These are phyloP conservation scores for Ceratosolen fusciceps DNA, from an alignment of 1,140 invertebrate species.

Conservation along the genomic window DNA sequence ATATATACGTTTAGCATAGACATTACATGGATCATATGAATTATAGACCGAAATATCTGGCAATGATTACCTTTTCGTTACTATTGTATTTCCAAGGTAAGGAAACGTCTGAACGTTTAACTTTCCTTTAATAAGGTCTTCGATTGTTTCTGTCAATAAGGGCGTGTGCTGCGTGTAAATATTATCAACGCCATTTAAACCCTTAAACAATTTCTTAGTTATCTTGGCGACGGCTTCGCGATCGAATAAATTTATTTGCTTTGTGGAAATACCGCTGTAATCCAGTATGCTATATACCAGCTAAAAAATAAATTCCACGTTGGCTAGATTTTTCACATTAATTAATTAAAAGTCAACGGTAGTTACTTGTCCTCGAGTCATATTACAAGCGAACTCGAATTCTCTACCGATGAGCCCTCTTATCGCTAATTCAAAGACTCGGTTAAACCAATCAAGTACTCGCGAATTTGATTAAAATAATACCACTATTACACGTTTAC, in stretches of 20 bases:
- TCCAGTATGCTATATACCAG: constrained; percentile 82
- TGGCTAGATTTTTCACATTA: constrained; percentile 16
- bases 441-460: too few species aligned
- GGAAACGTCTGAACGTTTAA: constrained; percentile 88
- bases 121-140: constrained; percentile 91
- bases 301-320: constrained; percentile 62
- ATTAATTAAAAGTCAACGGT: constrained; percentile 15
- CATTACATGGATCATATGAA: constrained; percentile 4
- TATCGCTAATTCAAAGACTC: too few species aligned
- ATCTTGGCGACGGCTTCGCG: constrained; percentile 91
- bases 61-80: constrained; percentile 60
- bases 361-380: background rate
- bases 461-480: too few species aligned
- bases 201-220: constrained; percentile 90
- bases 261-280: constrained; percentile 83
- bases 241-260: constrained; percentile 87
- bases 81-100: constrained; percentile 76
- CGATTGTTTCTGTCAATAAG: constrained; percentile 85
- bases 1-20: background rate
- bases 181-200: constrained; percentile 94
- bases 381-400: too few species aligned
- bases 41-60: too few species aligned
- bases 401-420: too few species aligned
- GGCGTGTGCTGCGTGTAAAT: constrained; percentile 97
- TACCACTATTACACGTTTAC: too few species aligned